Evolutionary conservation across 2,797 vertebrate genomes (phyloP).

Genomic region (Pipistrellus kuhlii): DNA sequence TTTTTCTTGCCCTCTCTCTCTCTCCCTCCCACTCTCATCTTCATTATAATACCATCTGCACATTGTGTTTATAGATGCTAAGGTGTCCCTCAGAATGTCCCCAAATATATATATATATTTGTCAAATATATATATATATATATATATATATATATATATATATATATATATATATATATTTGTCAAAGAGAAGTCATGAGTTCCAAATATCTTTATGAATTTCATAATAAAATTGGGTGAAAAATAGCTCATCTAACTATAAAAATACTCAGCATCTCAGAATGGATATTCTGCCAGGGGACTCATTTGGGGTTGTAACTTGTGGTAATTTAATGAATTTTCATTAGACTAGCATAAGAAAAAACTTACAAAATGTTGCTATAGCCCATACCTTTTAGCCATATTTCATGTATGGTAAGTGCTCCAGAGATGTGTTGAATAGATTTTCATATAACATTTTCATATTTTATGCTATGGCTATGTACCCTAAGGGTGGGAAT

Average conservation of each 20-base stretch:
- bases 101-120: background rate
- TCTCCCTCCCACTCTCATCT: background rate
- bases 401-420: background rate
- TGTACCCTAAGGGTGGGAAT: background rate
- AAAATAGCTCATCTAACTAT: background rate
- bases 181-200: background rate
- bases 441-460: background rate
- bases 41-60: background rate
- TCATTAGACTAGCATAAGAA: background rate
- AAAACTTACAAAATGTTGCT: background rate
- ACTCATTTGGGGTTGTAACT: background rate
- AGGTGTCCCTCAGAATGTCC: background rate
- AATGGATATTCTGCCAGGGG: background rate
- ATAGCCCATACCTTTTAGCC: background rate
- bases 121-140: background rate
- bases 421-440: background rate
- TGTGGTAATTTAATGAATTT: background rate
- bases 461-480: background rate
- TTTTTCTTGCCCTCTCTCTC: background rate
- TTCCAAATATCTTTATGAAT: background rate
- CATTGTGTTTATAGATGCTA: background rate
- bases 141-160: no score
- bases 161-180: background rate
- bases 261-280: background rate
- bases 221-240: constrained; percentile 3